Evolutionary conservation across 2,888 invertebrate species (phyloP), one percentile per base, ranked within the genome.

Genomic region (Punctoribates punctum): DNA sequence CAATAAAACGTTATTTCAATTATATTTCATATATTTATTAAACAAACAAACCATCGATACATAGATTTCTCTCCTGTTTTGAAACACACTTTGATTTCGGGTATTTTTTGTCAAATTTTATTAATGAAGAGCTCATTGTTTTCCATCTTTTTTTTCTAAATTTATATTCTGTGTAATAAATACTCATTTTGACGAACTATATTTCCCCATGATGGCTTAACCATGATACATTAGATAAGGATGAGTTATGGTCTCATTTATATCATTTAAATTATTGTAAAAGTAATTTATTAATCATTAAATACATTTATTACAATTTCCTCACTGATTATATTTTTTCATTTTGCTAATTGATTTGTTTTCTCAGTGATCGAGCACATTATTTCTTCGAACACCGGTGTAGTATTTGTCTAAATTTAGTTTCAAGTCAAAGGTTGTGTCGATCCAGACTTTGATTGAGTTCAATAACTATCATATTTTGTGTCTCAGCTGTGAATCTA

Each of bases 211-310:
- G 5, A 57, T 17, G 8, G 13, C 17, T 17, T 17, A 34, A 17
- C 11, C 34, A 34, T 25, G 20, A 60, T 15, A 25, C 60, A 62
- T 62, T 62, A 34, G 62, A n/a, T 29, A 8, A 0, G 34, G 29
- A 29, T 62, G 15, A 62, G 62, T 62, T 62, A 5, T 62, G 25
- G 29, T 34, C 29, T 60, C 60, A 27, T 60, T 23, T 27, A 62
- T 34, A 25, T 25, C 34, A 62, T 62, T 62, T 62, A 27, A 62
- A 62, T 62, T 62, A 62, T 62, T 62, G 29, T 62, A 62, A 62
- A 62, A 62, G 29, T 34, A 34, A 62, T 62, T 62, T 62, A 62
- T 62, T 62, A 27, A 62, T 62, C 34, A 34, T 62, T 62, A 34
- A 62, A 62, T n/a, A 62, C 17, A 62, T 62, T 62, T 62, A 62